A percentile compares a stretch with the other conserved stretches of the same genome.
Evolutionary conservation across 2,797 vertebrate genomes (phyloP).

Genomic region (Danio choprae): DNA sequence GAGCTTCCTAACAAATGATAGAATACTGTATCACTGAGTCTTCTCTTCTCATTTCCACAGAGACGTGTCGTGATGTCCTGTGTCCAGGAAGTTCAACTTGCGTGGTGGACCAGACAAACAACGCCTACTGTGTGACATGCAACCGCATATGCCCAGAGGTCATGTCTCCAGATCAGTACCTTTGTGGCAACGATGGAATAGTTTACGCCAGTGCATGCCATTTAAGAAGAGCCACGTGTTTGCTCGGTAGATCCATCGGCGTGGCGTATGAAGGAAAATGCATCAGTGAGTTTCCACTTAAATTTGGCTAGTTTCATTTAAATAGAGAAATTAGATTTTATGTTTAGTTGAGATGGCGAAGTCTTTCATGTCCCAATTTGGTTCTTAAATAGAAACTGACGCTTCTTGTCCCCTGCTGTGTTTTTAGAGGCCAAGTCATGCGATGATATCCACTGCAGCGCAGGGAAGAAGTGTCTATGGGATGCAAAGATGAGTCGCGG

Average conservation of each 20-base stretch:
- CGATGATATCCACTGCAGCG: constrained; percentile 93
- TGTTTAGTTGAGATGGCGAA: constrained; percentile 62
- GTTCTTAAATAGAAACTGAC: constrained; percentile 69
- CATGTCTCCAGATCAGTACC: constrained; percentile 91
- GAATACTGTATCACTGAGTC: background rate
- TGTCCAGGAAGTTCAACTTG: constrained; percentile 95
- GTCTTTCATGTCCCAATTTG: constrained; percentile 62
- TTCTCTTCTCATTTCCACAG: constrained; percentile 76
- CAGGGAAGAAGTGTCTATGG: constrained; percentile 96
- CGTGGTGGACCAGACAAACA: constrained; percentile 98
- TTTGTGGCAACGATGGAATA: constrained; percentile 96
- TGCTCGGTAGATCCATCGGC: constrained; percentile 95
- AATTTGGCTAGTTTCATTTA: constrained; percentile 1
- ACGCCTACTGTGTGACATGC: constrained; percentile 97
- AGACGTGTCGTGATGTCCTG: constrained; percentile 93
- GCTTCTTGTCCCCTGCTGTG: constrained; percentile 53
- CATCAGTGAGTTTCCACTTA: constrained; percentile 87
- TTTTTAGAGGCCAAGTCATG: constrained; percentile 96
- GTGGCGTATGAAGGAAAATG: constrained; percentile 97
- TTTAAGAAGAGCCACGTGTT: constrained; percentile 94
- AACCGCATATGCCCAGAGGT: constrained; percentile 96
- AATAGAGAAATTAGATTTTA: background rate
- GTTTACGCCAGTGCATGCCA: constrained; percentile 95
- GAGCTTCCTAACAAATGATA: background rate
- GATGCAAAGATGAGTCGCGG: constrained; percentile 92